Base-by-base conservation (phyloP, 2,113 vertebrate species). In the Calyptomena viridis region DNA sequence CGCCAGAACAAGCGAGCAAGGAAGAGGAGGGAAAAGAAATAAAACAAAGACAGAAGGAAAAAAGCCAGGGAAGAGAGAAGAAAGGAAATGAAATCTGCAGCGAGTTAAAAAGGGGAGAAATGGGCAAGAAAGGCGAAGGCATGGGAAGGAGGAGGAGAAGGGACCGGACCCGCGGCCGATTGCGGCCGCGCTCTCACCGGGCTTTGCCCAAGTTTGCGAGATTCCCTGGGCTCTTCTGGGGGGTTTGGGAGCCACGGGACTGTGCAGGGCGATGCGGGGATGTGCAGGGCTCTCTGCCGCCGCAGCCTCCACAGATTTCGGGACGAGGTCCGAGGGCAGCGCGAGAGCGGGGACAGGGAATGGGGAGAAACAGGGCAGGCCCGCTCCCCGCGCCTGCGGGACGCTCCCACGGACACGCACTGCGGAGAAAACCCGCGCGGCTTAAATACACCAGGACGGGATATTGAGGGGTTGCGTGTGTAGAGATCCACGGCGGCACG, bases 381-480 rank as follows among this genome's bases (percentile, higher is more conserved):
- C 14, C 72, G 14, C 42, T 67, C 25, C 75, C 52, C 18, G 31
- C 11, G 16, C 11, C 79, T 44, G 21, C 27, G 33, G 33, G 37
- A 21, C 3, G 22, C n/a, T 55, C 56, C 31, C 42, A 3, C 52
- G 14, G n/a, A 25, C 15, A 19, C 7, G 37, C 25, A 2, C 4
- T 33, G 35, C 6, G 35, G 24, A 6, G 62, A 6, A 21, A 8
- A 6, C 11, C n/a, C 9, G 10, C 18, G 27, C 19, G 27, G 50
- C 15, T 37, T 11, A 12, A n/a, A 35, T 5, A 4, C 8, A 30
- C 19, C 39, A 18, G 12, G 39, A 18, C 30, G 66, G 24, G 75
- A 2, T 16, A 1, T 0, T 0, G 84, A 40, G 24, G 24, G 30
- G n/a, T 24, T 3, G 87, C 23, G 63, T 18, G 42, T n/a, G 1